A percentile compares a stretch with the other conserved stretches of the same genome.
These are phyloP conservation scores for Stomatorhinus walkeri DNA, from an alignment of 2,797 vertebrate species.

Conservation along the genomic window DNA sequence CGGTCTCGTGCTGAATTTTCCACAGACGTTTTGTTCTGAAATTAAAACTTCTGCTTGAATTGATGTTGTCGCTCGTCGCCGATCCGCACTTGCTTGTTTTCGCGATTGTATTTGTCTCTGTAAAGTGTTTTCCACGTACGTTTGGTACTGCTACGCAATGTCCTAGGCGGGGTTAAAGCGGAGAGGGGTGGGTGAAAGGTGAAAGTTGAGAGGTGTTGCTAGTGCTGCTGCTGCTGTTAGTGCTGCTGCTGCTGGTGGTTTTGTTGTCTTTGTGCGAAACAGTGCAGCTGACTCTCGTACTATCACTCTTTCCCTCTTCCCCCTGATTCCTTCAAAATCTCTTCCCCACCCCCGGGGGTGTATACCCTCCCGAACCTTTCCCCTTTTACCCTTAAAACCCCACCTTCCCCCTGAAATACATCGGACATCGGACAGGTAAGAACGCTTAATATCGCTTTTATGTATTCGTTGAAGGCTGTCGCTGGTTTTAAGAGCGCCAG, in stretches of 20 bases:
- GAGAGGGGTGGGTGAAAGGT: slow-evolving; percentile 44
- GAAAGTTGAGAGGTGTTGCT: slow-evolving; percentile 58
- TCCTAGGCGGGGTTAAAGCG: slow-evolving; percentile 8
- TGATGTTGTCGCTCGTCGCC: background rate
- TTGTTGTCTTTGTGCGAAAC: slow-evolving; percentile 69
- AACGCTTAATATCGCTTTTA: slow-evolving; percentile 22
- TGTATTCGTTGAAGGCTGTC: slow-evolving; percentile 30
- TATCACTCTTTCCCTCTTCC: slow-evolving; percentile 66
- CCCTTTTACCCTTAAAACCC: slow-evolving; percentile 70
- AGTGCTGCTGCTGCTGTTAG: slow-evolving; percentile 44
- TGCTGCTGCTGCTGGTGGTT: slow-evolving; percentile 42
- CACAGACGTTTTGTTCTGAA: background rate
- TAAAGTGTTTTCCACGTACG: background rate
- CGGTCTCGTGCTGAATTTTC: background rate
- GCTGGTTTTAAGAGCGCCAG: slow-evolving; percentile 41
- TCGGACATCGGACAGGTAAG: slow-evolving; percentile 51
- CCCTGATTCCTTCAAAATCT: slow-evolving; percentile 69
- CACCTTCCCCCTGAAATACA: slow-evolving; percentile 57
- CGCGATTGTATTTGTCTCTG: background rate
- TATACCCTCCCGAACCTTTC: slow-evolving; percentile 69
- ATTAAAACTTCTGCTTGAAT: background rate
- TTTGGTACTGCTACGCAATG: background rate
- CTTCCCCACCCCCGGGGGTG: slow-evolving; percentile 57
- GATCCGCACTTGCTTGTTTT: background rate
- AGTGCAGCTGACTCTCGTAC: slow-evolving; percentile 61